Percentiles rank a stretch among this genome's conserved stretches.
These are phyloP conservation scores for Drymonia ruficornis DNA, from an alignment of 2,888 invertebrate genomes.

Conservation along the genomic window DNA sequence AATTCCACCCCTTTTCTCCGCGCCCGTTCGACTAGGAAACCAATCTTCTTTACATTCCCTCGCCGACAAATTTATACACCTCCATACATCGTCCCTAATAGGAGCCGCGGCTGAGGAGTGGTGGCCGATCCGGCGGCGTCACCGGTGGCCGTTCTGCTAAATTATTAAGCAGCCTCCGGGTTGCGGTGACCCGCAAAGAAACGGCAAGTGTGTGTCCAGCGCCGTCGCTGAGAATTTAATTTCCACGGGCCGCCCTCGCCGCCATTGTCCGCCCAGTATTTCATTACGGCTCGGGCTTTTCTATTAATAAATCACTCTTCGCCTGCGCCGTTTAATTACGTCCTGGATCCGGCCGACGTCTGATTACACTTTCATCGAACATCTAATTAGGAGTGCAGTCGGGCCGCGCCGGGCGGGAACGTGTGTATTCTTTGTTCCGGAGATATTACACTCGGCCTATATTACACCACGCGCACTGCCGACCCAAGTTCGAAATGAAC, in stretches of 20 bases:
- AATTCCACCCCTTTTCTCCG: conserved; percentile 78
- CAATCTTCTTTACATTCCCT: conserved; percentile 83
- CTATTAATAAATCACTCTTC: conserved; percentile 85
- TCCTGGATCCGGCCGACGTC: conserved; percentile 80
- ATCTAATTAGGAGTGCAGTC: conserved; percentile 83
- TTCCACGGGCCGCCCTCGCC: conserved; percentile 76
- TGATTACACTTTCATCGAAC: conserved; percentile 85
- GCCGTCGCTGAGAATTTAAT: conserved; percentile 80
- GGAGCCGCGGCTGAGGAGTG: conserved; percentile 42
- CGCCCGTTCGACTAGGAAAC: conserved; percentile 73
- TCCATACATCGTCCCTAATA: conserved; percentile 74
- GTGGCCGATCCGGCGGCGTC: conserved; percentile 35
- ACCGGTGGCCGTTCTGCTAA: conserved; percentile 49
- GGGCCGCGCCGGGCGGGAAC: conserved; percentile 56
- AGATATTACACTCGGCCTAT: conserved; percentile 74
- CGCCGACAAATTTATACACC: conserved; percentile 82
- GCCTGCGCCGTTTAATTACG: conserved; percentile 83
- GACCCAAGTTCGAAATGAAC: conserved; percentile 73
- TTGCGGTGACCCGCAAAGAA: conserved; percentile 65
- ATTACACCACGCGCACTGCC: conserved; percentile 63
- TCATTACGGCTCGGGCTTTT: conserved; percentile 84
- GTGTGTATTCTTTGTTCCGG: conserved; percentile 77
- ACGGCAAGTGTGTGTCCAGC: conserved; percentile 63
- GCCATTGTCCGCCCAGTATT: conserved; percentile 84
- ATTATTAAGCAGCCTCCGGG: conserved; percentile 69